These are phyloP conservation scores for Mechanitis mazaeus DNA, from an alignment of 2,888 invertebrate species.

Conservation along the genomic window DNA sequence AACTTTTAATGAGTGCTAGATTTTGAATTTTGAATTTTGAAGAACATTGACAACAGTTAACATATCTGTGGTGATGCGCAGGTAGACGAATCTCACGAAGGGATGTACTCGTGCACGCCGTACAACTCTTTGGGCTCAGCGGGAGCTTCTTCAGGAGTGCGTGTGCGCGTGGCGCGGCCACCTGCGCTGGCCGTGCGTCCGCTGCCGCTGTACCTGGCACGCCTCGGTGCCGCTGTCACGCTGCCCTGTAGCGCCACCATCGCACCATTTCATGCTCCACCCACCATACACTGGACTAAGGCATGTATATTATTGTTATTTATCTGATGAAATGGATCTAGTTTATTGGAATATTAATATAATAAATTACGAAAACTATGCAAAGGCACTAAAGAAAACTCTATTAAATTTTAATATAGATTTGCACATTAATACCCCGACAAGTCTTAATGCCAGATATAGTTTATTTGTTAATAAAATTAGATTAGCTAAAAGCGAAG, in stretches of 20 bases:
- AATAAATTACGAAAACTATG: too few species aligned
- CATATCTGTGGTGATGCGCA: conserved; percentile 27
- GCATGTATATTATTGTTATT: conserved; percentile 25
- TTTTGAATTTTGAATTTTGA: background rate
- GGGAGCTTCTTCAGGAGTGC: conserved; percentile 89
- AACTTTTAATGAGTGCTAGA: background rate
- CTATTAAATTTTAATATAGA: too few species aligned
- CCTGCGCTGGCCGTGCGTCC: conserved; percentile 89
- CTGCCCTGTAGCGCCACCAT: conserved; percentile 89
- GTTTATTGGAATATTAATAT: too few species aligned
- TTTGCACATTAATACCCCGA: too few species aligned
- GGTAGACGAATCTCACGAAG: conserved; percentile 90
- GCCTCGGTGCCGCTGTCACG: conserved; percentile 86
- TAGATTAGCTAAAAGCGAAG: too few species aligned
- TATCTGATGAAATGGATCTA: background rate
- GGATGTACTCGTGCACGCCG: conserved; percentile 93
- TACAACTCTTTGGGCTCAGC: conserved; percentile 92
- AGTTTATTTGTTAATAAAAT: too few species aligned
- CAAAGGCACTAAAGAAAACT: too few species aligned
- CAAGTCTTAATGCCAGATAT: too few species aligned
- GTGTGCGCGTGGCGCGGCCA: conserved; percentile 89
- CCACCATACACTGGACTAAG: conserved; percentile 42
- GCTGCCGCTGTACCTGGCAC: conserved; percentile 88
- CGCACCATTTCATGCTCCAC: conserved; percentile 36
- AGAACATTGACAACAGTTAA: background rate